Evolutionary conservation across 2,888 invertebrate species (phyloP).

Genomic region (Brenthis hecate): DNA sequence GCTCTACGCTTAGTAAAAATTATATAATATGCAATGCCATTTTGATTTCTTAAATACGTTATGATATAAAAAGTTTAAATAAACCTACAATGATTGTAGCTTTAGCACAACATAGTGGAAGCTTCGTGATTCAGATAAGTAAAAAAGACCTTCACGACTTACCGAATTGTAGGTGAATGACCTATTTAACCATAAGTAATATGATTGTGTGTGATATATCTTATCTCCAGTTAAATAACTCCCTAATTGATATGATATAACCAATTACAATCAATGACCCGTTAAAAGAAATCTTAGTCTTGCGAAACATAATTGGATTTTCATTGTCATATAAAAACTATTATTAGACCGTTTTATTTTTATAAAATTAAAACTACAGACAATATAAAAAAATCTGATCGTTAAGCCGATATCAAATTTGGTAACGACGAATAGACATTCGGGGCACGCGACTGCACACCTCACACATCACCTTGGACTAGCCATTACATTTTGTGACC

Average conservation of each 20-base stretch:
- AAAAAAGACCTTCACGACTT: constrained; percentile 57
- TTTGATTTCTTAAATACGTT: constrained; percentile 7
- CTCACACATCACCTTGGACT: constrained; percentile 44
- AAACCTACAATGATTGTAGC: neutral
- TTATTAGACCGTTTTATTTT: constrained; percentile 19
- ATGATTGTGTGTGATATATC: neutral
- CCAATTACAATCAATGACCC: constrained; percentile 3
- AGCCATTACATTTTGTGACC: constrained; percentile 44
- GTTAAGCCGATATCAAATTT: constrained; percentile 29
- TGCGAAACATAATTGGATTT: constrained; percentile 18
- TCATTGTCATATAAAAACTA: constrained; percentile 21
- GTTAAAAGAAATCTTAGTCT: constrained; percentile 1
- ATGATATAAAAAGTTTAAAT: neutral
- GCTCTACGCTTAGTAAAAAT: constrained; percentile 3
- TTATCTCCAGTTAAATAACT: constrained; percentile 5
- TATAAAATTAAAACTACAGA: constrained; percentile 15
- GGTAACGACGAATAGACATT: constrained; percentile 29
- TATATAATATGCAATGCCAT: constrained; percentile 7
- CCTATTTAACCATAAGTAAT: constrained; percentile 47
- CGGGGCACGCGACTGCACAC: constrained; percentile 40
- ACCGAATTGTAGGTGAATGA: constrained; percentile 57
- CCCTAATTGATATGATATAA: constrained; percentile 3
- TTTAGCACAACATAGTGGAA: constrained; percentile 19
- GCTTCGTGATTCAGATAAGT: constrained; percentile 38
- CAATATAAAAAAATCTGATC: constrained; percentile 21